A percentile compares a stretch with the other conserved stretches of the same genome.
Conservation (phyloP, 2,797 vertebrate species). For the Muraenolepis orangiensis region DNA sequence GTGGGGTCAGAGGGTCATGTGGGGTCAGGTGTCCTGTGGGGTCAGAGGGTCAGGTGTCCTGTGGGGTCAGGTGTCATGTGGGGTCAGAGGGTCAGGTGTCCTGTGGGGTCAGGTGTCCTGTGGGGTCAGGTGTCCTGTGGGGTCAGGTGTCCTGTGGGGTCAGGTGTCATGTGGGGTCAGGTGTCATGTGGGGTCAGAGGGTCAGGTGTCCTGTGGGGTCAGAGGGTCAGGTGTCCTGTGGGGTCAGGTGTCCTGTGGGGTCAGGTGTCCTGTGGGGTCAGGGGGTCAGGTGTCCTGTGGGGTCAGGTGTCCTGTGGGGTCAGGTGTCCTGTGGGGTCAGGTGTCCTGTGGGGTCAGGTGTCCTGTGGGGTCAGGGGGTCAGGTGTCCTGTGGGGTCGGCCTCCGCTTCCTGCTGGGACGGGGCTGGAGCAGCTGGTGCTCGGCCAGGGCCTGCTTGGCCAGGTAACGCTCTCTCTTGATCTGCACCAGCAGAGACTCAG, state of each 20-base stretch:
- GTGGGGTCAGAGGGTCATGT: too few species aligned
- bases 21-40: neutral
- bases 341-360: neutral
- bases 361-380: conserved; percentile 38
- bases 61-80: too few species aligned
- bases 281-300: neutral
- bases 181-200: neutral
- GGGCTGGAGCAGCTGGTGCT: conserved; percentile 57
- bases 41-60: neutral
- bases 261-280: too few species aligned
- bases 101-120: neutral
- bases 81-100: neutral
- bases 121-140: conserved; percentile 54
- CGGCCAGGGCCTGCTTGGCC: conserved; percentile 75
- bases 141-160: neutral
- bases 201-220: neutral
- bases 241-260: conserved; percentile 12
- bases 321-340: conserved; percentile 32
- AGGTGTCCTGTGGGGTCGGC: neutral
- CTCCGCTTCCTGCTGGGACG: conserved; percentile 36
- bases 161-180: too few species aligned
- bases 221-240: neutral
- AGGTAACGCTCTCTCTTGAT: conserved; percentile 76
- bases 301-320: conserved; percentile 23
- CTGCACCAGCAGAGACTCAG: conserved; percentile 73